Percentiles rank a stretch among this genome's conserved stretches.
Evolutionary conservation across 2,797 vertebrate species (phyloP).

Genomic region (Lagorchestes hirsutus): DNA sequence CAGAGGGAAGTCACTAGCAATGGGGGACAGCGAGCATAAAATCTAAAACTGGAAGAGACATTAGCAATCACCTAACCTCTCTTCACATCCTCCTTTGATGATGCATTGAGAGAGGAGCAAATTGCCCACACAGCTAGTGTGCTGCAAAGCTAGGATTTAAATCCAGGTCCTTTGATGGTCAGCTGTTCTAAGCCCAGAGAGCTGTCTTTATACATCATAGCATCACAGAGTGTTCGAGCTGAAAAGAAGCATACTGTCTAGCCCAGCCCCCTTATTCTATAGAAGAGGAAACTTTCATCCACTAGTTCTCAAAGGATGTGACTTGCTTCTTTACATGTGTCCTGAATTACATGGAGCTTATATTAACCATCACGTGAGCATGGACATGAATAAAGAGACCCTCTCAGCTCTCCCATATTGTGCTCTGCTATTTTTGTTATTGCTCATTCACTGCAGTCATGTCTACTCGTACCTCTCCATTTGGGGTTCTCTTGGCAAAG

Average conservation of each 20-base stretch:
- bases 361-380: not conserved
- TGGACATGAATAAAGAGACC: not conserved
- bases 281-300: not conserved
- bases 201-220: not conserved
- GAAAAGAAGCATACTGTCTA: not conserved
- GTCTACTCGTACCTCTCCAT: not conserved
- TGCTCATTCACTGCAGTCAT: not conserved
- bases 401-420: not conserved
- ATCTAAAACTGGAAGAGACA: not conserved
- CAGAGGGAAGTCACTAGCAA: not conserved
- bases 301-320: not conserved
- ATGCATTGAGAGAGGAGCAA: not conserved
- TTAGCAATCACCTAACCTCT: not conserved
- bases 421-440: not conserved
- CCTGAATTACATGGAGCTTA: not conserved
- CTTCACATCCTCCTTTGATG: not conserved
- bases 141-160: not conserved
- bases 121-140: not conserved
- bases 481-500: not conserved
- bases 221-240: not conserved
- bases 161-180: not conserved
- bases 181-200: not conserved
- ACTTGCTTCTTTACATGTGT: not conserved
- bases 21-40: not conserved
- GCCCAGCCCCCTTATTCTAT: not conserved